Percentiles rank a stretch among this genome's conserved stretches.
Conservation (phyloP, 2,113 vertebrate genomes). For the Otis tarda region DNA sequence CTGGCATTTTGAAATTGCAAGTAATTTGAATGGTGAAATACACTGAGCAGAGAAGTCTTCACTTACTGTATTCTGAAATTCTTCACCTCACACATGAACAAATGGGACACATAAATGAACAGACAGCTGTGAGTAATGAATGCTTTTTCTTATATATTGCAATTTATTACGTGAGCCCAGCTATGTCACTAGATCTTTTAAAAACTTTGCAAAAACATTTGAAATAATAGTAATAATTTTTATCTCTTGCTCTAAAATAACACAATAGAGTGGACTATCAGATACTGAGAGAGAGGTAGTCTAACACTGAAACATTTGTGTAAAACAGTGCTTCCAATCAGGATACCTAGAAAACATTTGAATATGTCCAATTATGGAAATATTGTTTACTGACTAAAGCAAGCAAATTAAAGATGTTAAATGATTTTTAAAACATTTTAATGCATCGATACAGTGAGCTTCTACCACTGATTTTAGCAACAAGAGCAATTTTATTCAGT, state of each 20-base stretch:
- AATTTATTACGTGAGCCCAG: constrained; percentile 13
- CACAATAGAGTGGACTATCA: constrained; percentile 38
- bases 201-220: constrained; percentile 52
- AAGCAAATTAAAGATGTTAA: background rate
- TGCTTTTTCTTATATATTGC: constrained; percentile 35
- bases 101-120: constrained; percentile 70
- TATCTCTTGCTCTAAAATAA: constrained; percentile 35
- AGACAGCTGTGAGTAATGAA: constrained; percentile 58
- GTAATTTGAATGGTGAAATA: constrained; percentile 79
- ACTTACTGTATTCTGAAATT: constrained; percentile 61
- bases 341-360: background rate
- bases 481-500: background rate
- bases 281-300: background rate
- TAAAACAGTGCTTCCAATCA: background rate
- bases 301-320: background rate
- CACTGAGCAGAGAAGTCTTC: constrained; percentile 66
- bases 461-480: background rate
- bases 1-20: constrained; percentile 79
- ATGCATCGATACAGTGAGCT: background rate
- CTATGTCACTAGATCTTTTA: constrained; percentile 26
- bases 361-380: background rate
- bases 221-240: constrained; percentile 28
- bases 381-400: background rate
- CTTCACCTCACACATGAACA: constrained; percentile 57
- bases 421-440: background rate